A percentile compares a stretch with the other conserved stretches of the same genome.
Evolutionary conservation across 2,888 invertebrate species (phyloP).

Genomic region (Stomorhina lunata): DNA sequence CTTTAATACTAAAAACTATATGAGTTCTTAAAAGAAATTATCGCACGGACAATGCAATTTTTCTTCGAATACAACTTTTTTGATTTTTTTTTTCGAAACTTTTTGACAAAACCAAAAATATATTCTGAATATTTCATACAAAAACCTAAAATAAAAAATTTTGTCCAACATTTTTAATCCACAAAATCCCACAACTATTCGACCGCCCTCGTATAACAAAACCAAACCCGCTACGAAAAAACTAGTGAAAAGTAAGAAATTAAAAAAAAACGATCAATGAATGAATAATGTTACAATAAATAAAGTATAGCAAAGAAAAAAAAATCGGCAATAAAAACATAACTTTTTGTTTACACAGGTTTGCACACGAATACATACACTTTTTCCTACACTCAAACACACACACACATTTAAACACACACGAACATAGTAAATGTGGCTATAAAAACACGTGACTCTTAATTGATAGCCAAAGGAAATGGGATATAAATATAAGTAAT

Average conservation of each 20-base stretch:
- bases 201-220: too few relatives aligned
- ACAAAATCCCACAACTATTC: too few relatives aligned
- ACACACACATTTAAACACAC: neutral
- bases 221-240: neutral
- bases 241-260: neutral
- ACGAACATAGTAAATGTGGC: slow-evolving; percentile 14
- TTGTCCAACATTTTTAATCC: too few relatives aligned
- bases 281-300: slow-evolving; percentile 6
- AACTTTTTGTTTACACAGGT: neutral
- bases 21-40: too few relatives aligned
- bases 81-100: too few relatives aligned
- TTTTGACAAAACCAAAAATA: too few relatives aligned
- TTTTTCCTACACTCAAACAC: neutral
- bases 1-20: too few relatives aligned
- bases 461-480: slow-evolving; percentile 46
- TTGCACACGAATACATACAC: neutral
- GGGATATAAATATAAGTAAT: slow-evolving; percentile 19
- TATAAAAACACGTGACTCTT: slow-evolving; percentile 58
- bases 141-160: too few relatives aligned
- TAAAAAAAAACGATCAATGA: neutral
- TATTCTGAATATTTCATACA: too few relatives aligned
- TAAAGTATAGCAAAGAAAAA: neutral
- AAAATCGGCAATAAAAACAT: slow-evolving; percentile 33
- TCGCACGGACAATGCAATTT: too few relatives aligned
- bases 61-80: too few relatives aligned